phyloP scores from a whole-genome alignment of 2,113 vertebrate species.

The Myxocyprinus asiaticus region DNA sequence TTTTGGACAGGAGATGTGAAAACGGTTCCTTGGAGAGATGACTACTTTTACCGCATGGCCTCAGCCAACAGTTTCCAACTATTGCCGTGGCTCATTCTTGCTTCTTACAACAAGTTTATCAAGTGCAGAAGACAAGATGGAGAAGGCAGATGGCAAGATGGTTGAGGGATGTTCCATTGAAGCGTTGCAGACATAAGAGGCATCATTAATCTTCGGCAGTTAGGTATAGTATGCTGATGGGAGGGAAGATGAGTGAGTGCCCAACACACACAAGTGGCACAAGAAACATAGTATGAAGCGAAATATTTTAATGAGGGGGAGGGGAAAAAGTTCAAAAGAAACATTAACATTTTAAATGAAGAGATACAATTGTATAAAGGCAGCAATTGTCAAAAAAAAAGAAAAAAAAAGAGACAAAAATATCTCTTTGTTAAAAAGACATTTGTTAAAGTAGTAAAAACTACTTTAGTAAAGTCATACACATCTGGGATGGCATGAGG shows the following conservation, averaged over 20 bases:
- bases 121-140: not conserved
- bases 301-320: not conserved
- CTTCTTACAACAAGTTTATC: not conserved
- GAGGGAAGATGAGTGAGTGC: not conserved
- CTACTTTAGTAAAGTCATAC: too few species aligned
- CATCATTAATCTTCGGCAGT: constrained; percentile 12
- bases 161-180: constrained; percentile 23
- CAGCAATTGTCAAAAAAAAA: too few species aligned
- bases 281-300: not conserved
- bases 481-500: too few species aligned
- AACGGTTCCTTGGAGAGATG: constrained; percentile 60
- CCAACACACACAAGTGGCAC: not conserved
- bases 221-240: not conserved
- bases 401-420: too few species aligned
- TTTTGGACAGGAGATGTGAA: constrained; percentile 60
- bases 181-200: not conserved
- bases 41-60: constrained; percentile 53
- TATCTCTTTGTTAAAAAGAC: too few species aligned
- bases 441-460: too few species aligned
- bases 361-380: too few species aligned
- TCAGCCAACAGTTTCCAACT: constrained; percentile 61
- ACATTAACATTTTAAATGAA: too few species aligned
- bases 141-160: constrained; percentile 19
- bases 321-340: not conserved
- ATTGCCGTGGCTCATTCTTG: constrained; percentile 51